phyloP scores from a whole-genome alignment of 30 jellyfish, hydroid and myxozoan genomes.

The Aurelia coerulea region DNA sequence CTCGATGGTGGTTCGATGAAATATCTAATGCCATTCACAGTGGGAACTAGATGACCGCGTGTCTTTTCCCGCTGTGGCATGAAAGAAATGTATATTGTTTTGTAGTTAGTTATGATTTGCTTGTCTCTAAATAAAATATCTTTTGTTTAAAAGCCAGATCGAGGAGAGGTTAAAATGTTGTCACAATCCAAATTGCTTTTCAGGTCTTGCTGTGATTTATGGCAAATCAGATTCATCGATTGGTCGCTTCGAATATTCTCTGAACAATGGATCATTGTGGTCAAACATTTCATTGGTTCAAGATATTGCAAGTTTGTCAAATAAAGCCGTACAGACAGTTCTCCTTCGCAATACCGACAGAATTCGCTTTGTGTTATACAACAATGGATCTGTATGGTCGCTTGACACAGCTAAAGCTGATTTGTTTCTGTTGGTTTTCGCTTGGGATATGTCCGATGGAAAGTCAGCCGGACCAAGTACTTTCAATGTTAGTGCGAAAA shows the following conservation, averaged over 20 bases:
- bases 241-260: not conserved
- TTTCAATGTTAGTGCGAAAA: not conserved
- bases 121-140: too few relatives aligned
- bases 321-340: not conserved
- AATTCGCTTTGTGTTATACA: not conserved
- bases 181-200: not conserved
- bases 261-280: not conserved
- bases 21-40: too few relatives aligned
- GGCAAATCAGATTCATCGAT: not conserved
- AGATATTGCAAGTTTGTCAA: not conserved
- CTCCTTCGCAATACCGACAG: not conserved
- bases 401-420: not conserved
- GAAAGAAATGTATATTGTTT: too few relatives aligned
- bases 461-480: slow-evolving; percentile 9
- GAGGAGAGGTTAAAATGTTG: too few relatives aligned
- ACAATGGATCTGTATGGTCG: slow-evolving; percentile 14
- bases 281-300: slow-evolving; percentile 1
- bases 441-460: slow-evolving; percentile 45
- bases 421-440: not conserved
- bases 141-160: too few relatives aligned
- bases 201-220: slow-evolving; percentile 4
- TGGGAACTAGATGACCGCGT: too few relatives aligned
- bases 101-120: too few relatives aligned
- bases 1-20: too few relatives aligned
- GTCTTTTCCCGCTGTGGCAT: too few relatives aligned